Conservation (phyloP, 2,113 vertebrate genomes). For the Zosterops borbonicus region DNA sequence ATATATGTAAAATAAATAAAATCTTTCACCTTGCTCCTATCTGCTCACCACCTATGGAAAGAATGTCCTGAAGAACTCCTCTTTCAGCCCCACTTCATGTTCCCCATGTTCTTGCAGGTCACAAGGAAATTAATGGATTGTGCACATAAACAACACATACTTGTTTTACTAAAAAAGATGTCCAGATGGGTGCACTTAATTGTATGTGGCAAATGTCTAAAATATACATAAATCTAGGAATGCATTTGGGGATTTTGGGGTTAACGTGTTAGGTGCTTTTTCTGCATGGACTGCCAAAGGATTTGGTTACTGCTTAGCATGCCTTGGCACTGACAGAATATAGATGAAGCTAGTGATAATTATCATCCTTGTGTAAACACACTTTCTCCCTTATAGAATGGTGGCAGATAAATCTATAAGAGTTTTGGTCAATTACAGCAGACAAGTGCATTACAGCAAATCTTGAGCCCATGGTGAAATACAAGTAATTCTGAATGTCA, state of each 20-base stretch:
- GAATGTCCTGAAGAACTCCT: neutral
- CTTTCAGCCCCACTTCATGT: neutral
- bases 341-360: neutral
- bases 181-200: neutral
- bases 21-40: neutral
- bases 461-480: neutral
- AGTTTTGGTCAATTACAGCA: neutral
- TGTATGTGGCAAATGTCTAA: neutral
- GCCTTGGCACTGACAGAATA: neutral
- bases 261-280: neutral
- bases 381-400: neutral
- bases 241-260: neutral
- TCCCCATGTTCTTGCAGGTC: neutral
- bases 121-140: neutral
- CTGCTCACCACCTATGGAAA: neutral
- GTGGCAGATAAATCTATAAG: neutral
- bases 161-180: neutral
- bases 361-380: neutral
- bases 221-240: neutral
- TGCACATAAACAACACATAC: neutral
- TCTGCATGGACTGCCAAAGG: neutral
- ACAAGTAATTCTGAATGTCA: neutral
- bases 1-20: neutral
- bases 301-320: neutral
- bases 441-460: neutral